Conservation (phyloP, 2,888 invertebrate genomes). For the Philopedon plagiatum region DNA sequence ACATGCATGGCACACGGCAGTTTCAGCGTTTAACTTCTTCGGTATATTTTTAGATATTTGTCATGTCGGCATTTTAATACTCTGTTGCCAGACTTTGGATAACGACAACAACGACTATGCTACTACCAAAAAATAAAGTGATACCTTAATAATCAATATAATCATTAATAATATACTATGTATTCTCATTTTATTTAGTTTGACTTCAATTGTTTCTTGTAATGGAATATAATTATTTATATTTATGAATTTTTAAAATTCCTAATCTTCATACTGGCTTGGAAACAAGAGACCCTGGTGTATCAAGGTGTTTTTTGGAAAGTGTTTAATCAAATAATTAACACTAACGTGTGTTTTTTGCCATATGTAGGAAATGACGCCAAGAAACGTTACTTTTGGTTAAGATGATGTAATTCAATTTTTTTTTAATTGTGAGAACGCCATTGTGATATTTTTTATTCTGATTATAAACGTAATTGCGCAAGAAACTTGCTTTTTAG, state of each 20-base stretch:
- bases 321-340: neutral
- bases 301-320: neutral
- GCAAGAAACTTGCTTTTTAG: neutral
- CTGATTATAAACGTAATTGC: neutral
- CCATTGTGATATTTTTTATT: conserved; percentile 10
- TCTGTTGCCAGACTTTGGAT: conserved; percentile 42
- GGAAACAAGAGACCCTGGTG: too few relatives aligned
- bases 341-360: neutral
- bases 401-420: neutral
- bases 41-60: conserved; percentile 45
- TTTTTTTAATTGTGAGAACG: conserved; percentile 14
- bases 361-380: neutral
- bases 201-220: too few relatives aligned
- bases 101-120: neutral
- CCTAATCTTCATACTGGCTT: too few relatives aligned
- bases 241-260: too few relatives aligned
- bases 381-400: neutral
- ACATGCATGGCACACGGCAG: conserved; percentile 24
- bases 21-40: conserved; percentile 30
- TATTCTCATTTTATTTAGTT: too few relatives aligned
- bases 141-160: too few relatives aligned
- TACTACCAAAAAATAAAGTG: too few relatives aligned
- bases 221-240: too few relatives aligned
- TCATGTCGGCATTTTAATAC: conserved; percentile 35
- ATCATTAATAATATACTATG: too few relatives aligned